Conservation (phyloP, 2,113 vertebrate species). For the Dendropsophus ebraccatus region DNA sequence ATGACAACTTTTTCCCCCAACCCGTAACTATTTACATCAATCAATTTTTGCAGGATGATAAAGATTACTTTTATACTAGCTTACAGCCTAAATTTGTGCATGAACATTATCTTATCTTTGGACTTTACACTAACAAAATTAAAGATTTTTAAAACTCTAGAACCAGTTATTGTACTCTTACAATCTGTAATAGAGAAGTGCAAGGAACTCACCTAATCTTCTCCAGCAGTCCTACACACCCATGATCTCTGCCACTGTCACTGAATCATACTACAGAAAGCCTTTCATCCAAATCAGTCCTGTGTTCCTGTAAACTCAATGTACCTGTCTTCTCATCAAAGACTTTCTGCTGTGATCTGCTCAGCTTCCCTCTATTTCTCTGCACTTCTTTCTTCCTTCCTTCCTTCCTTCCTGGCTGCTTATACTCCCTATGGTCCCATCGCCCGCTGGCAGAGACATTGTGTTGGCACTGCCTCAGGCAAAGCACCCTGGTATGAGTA, state of each 20-base stretch:
- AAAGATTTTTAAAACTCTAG: neutral
- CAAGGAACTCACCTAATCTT: conserved; percentile 34
- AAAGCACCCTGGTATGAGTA: conserved; percentile 34
- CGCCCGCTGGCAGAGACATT: conserved; percentile 41
- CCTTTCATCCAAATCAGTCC: neutral
- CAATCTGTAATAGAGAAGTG: neutral
- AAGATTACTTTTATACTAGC: no score
- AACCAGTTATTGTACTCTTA: neutral
- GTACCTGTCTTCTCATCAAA: conserved; percentile 46
- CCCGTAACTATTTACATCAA: no score
- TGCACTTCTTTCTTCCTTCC: conserved; percentile 32
- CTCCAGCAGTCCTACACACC: conserved; percentile 12
- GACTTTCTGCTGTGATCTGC: conserved; percentile 47
- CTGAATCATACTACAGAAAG: neutral
- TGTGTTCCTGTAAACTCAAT: neutral
- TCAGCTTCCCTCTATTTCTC: conserved; percentile 34
- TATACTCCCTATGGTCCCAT: conserved; percentile 51
- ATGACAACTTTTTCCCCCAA: neutral
- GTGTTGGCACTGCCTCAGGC: conserved; percentile 49
- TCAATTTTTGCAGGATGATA: neutral
- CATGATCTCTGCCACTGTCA: conserved; percentile 13
- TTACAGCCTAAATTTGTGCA: neutral
- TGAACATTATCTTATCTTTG: neutral
- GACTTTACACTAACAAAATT: neutral
- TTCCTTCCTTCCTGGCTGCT: conserved; percentile 57